Evolutionary conservation across 2,113 vertebrate species (phyloP).

Genomic region (Talpa occidentalis): DNA sequence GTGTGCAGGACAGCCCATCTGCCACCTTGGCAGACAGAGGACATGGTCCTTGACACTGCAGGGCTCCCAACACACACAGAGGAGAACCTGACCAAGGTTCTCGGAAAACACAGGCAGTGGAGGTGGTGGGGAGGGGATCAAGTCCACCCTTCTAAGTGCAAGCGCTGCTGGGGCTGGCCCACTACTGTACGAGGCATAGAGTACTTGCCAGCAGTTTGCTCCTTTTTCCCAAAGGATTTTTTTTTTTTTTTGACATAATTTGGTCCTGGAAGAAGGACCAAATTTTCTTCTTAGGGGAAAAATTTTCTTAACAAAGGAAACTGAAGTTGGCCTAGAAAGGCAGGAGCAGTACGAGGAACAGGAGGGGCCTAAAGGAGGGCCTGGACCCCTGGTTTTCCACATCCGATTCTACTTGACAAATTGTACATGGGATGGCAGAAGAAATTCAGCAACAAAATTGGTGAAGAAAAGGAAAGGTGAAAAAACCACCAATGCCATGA

Average conservation of each 20-base stretch:
- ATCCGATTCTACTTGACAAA: slow-evolving; percentile 85
- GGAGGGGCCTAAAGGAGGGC: no score
- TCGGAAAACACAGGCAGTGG: not conserved
- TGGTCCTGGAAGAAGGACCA: not conserved
- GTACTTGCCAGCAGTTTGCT: not conserved
- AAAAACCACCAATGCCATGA: slow-evolving; percentile 90
- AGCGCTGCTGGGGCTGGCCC: not conserved
- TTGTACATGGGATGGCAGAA: slow-evolving; percentile 93
- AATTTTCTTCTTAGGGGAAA: not conserved
- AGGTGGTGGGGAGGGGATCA: not conserved
- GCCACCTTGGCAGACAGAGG: not conserved
- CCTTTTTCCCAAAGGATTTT: not conserved
- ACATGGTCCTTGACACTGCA: not conserved
- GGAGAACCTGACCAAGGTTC: not conserved
- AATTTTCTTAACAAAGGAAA: not conserved
- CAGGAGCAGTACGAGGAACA: not conserved
- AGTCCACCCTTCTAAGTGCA: not conserved
- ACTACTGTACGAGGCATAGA: not conserved
- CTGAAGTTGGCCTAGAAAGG: not conserved
- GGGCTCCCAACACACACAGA: not conserved
- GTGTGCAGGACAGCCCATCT: not conserved
- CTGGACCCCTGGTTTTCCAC: no score
- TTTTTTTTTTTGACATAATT: not conserved
- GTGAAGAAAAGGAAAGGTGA: slow-evolving; percentile 91
- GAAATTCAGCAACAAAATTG: slow-evolving; percentile 92